A percentile compares a stretch with the other conserved stretches of the same genome.
phyloP scores from a whole-genome alignment of 2,888 invertebrate species.

The Tenthredo amoena region DNA sequence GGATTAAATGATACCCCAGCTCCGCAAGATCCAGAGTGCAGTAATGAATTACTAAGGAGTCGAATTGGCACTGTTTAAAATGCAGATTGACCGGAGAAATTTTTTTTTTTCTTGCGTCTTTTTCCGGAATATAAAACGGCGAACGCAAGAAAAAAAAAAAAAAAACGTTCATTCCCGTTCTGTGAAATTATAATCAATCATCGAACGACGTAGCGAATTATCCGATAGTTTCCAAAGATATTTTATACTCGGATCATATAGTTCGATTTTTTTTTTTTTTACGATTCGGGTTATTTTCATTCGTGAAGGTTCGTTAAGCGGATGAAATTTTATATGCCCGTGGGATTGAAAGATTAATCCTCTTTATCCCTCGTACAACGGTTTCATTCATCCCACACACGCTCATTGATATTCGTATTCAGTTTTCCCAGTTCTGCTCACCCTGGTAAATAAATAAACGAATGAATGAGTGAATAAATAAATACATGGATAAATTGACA shows the following conservation, averaged over 20 bases:
- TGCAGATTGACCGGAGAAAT: not conserved
- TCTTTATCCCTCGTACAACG: not conserved
- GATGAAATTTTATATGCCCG: conserved; percentile 27
- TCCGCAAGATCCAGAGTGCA: not conserved
- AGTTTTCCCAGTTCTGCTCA: not conserved
- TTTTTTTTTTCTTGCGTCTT: too few relatives aligned
- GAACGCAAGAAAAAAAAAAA: too few relatives aligned
- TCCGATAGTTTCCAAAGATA: too few relatives aligned
- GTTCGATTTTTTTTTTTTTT: not conserved
- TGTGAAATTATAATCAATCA: too few relatives aligned
- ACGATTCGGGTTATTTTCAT: not conserved
- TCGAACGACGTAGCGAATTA: too few relatives aligned
- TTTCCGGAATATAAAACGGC: too few relatives aligned
- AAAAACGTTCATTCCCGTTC: too few relatives aligned
- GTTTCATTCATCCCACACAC: not conserved
- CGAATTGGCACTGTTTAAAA: not conserved
- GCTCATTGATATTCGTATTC: not conserved
- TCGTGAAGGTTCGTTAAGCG: conserved; percentile 15
- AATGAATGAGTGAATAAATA: not conserved
- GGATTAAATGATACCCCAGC: not conserved
- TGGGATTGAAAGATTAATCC: conserved; percentile 4
- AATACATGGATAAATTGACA: not conserved
- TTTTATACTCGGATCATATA: not conserved
- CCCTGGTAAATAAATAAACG: not conserved
- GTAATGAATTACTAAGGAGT: conserved; percentile 8